These are phyloP conservation scores for Brachionus koreanus DNA, from an alignment of 1,140 invertebrate genomes.

Conservation along the genomic window DNA sequence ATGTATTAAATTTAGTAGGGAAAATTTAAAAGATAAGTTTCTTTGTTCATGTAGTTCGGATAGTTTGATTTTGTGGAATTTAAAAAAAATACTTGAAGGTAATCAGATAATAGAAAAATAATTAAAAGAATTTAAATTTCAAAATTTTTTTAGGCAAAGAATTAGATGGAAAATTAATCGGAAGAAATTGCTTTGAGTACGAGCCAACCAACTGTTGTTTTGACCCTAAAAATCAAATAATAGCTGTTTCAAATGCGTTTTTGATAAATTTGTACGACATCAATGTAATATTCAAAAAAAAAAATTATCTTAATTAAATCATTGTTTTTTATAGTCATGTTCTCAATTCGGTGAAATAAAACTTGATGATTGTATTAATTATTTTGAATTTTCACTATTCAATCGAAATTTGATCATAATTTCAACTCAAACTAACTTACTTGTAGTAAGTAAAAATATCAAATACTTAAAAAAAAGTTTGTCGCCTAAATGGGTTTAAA, in stretches of 20 bases:
- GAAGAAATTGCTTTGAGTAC: slow-evolving; percentile 6
- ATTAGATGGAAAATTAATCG: slow-evolving; percentile 1
- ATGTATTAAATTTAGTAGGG: neutral
- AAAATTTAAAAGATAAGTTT: neutral
- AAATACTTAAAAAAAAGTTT: neutral
- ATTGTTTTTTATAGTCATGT: neutral
- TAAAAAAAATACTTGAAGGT: neutral
- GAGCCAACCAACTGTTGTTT: slow-evolving; percentile 9
- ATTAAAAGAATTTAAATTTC: neutral
- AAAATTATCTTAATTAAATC: neutral
- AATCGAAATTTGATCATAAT: neutral
- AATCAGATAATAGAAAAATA: neutral
- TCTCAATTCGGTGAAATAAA: neutral
- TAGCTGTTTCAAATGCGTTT: neutral
- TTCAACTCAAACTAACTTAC: neutral
- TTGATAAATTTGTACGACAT: slow-evolving; percentile 5
- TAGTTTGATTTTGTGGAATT: neutral
- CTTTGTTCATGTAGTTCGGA: slow-evolving; percentile 18
- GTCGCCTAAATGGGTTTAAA: too few species aligned
- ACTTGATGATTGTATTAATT: slow-evolving; percentile 10
- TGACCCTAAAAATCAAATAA: slow-evolving; percentile 2
- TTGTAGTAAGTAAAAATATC: neutral
- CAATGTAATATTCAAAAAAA: neutral
- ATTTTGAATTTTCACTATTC: slow-evolving; percentile 5
- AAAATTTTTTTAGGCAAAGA: neutral